phyloP scores from a whole-genome alignment of 2,888 invertebrate species.

The Tenodera sinensis region DNA sequence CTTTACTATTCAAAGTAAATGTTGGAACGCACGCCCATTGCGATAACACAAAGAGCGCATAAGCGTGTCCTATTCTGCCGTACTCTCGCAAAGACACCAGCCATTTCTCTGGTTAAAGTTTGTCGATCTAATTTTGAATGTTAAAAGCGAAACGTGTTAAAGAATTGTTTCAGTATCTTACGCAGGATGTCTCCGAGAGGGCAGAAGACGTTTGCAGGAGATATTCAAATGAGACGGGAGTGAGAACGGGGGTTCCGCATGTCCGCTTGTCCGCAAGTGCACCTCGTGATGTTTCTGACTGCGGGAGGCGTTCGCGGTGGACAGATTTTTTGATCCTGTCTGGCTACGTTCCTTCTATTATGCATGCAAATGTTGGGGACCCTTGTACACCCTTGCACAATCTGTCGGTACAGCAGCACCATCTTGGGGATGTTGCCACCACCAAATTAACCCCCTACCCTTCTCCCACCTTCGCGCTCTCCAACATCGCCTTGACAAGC shows the following conservation, averaged over 20 bases:
- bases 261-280: background rate
- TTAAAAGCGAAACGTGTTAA: no score
- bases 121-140: no score
- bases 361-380: slow-evolving; percentile 12
- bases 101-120: no score
- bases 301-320: background rate
- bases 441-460: slow-evolving; percentile 6
- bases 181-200: no score
- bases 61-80: no score
- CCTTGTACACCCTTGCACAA: slow-evolving; percentile 13
- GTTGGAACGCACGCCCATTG: no score
- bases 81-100: no score
- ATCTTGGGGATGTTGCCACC: background rate
- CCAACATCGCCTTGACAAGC: slow-evolving; percentile 7
- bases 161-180: no score
- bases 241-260: background rate
- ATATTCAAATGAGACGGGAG: background rate
- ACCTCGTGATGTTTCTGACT: no score
- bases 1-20: no score
- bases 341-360: background rate
- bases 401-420: slow-evolving; percentile 3
- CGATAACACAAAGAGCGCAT: no score
- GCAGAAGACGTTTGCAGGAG: no score
- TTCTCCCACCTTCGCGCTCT: background rate
- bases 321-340: background rate